Percentiles rank a stretch among this genome's conserved stretches.
Conservation (phyloP, 2,797 vertebrate species). For the Oryzias dopingdopingensis region DNA sequence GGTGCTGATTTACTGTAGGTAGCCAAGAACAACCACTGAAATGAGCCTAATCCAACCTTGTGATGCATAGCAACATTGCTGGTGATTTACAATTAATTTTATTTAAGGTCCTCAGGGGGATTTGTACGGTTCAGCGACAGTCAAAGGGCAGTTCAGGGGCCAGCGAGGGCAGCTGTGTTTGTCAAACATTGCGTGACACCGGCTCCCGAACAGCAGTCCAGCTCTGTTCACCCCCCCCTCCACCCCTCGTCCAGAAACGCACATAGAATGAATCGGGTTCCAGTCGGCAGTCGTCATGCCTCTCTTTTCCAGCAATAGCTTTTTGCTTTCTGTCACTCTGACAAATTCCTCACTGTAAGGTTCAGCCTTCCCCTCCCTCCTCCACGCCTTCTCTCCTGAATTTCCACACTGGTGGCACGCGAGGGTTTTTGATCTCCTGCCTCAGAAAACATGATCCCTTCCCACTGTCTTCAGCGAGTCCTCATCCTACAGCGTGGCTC, state of each 20-base stretch:
- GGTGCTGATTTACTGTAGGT: no score
- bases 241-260: slow-evolving; percentile 32
- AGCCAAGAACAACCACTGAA: no score
- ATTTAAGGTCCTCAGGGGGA: slow-evolving; percentile 2
- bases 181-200: slow-evolving; percentile 80
- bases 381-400: slow-evolving; percentile 58
- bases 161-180: slow-evolving; percentile 76
- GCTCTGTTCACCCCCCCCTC: slow-evolving; percentile 49
- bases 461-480: slow-evolving; percentile 57
- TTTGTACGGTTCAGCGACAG: slow-evolving; percentile 43
- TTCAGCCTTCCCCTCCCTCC: slow-evolving; percentile 67
- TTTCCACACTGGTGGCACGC: slow-evolving; percentile 78
- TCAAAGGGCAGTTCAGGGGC: slow-evolving; percentile 57
- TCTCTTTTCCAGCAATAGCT: slow-evolving; percentile 71
- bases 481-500: slow-evolving; percentile 64
- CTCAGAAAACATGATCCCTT: slow-evolving; percentile 75
- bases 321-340: slow-evolving; percentile 75
- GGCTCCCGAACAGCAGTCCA: slow-evolving; percentile 66
- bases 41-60: no score
- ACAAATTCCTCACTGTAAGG: slow-evolving; percentile 75
- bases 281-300: slow-evolving; percentile 66
- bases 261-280: slow-evolving; percentile 45
- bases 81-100: not conserved
- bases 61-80: no score
- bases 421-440: slow-evolving; percentile 76